Base-by-base conservation (phyloP, 2,888 invertebrate species). In the Lapara coniferarum region DNA sequence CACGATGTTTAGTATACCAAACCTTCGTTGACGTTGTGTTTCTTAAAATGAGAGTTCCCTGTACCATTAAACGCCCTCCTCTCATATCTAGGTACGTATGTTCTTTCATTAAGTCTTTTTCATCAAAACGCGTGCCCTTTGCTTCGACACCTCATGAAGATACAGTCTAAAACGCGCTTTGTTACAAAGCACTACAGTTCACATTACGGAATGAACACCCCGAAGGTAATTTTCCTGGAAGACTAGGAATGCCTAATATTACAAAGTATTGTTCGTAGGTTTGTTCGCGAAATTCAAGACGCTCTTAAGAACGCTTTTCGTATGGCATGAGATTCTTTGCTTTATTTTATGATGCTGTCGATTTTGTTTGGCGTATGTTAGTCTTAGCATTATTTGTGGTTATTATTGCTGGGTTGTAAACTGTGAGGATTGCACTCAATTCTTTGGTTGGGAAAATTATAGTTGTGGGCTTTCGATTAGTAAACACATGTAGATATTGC, bases 41-140 rank as follows among this genome's bases (percentile, higher is more conserved):
- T 46, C 46, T 19, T 19, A 6, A 13, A 63, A 49, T 63, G 19
- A 63, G 13, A 5, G 12, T 19, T 10, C 6, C 16, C 13, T 58
- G 46, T 63, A 49, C 19, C 52, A 51, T 63, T 63, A 58, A 10
- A 58, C 49, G 51, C n/a, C 16, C 25, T 49, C 49, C 2, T 63
- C 49, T 6, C 25, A 52, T 16, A 66, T 59, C 25, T 53, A 69
- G 46, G 44, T 66, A 69, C 51, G 44, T 66, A 72, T 63, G 52
- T 69, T 69, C 71, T 80, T 81, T 84, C 83, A 83, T 84, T 81
- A 81, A 80, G 81, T 79, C 83, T 82, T 85, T 85, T 81, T 72
- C 81, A 83, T 82, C 71, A 55, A 76, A 69, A 73, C 71, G 70
- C 72, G 69, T 73, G 73, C 75, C 73, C 70, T 75, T 79, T 72